Evolutionary conservation across 2,888 invertebrate genomes (phyloP), one percentile per base, ranked within the genome.

Genomic region (Villa cingulata): DNA sequence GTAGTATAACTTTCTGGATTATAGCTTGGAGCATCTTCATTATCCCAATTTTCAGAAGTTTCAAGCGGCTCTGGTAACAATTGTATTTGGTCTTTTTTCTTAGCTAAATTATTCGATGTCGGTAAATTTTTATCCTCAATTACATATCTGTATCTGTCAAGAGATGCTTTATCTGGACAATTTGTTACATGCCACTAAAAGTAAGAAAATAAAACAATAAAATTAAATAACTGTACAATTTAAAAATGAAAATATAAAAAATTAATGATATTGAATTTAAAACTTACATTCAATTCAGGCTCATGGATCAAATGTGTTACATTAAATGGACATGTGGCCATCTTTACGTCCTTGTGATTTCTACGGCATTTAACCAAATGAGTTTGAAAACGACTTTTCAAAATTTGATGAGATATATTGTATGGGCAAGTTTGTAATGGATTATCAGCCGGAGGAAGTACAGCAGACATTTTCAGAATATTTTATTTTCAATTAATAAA

Each of bases 281-380:
- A 29, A 15, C 41, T 37, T 46, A 46, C 46, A 14, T 27, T 18
- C 0, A 74, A 18, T 39, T 75, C 75, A 0, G 68, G 64, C 23
- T 71, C 68, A 2, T 70, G 67, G 0, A 76, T 53, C 1, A 69
- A 50, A 42, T 76, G 76, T 0, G 70, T 72, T 0, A 66, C 52
- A 38, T 77, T 75, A 37, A 74, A 75, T 0, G 74, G 74, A 45
- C 77, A 77, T 6, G 66, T 61, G 1, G 57, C 54, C 0, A 49
- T 19, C 9, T 63, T 62, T 1, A 60, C 53, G 5, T 68, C 61
- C 0, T 61, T 64, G 41, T 72, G 54, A 20, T 69, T 69, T 27
- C 70, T 72, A 0, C 70, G 54, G 43, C 77, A 77, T 53, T 74
- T 75, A 37, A 71, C 69, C 0, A 77, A 54, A 40, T 77, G 77